Conservation (phyloP, 2,797 vertebrate genomes). For the Echiichthys vipera region DNA sequence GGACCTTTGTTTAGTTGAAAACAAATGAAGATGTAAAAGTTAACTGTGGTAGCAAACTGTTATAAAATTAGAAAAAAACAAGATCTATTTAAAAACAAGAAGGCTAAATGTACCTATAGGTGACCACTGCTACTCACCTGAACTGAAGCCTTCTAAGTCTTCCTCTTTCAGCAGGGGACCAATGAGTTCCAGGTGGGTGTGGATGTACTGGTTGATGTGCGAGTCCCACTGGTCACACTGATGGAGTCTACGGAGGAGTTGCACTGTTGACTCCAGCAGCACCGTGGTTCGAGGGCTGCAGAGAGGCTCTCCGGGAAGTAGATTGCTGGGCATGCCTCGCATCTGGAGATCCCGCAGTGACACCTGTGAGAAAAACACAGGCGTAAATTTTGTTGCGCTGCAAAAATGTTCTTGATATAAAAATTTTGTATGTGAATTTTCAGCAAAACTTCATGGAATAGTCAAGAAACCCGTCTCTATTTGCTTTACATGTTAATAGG, state of each 20-base stretch:
- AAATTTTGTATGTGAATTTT: not conserved
- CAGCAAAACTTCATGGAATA: not conserved
- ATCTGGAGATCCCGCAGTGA: constrained; percentile 86
- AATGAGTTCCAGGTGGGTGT: constrained; percentile 83
- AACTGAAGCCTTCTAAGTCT: constrained; percentile 48
- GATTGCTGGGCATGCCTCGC: constrained; percentile 86
- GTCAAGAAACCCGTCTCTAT: not conserved
- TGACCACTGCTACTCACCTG: constrained; percentile 58
- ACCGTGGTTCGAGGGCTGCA: constrained; percentile 85
- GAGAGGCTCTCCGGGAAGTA: constrained; percentile 86
- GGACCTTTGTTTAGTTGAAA: not conserved
- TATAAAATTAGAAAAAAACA: not conserved
- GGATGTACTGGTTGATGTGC: constrained; percentile 85
- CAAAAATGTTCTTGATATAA: not conserved
- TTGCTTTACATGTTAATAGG: not conserved
- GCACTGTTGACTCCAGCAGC: constrained; percentile 84
- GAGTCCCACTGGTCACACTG: constrained; percentile 82
- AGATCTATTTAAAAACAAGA: not conserved
- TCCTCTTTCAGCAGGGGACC: constrained; percentile 81
- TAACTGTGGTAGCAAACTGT: not conserved
- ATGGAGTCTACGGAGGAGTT: constrained; percentile 84
- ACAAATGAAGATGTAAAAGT: not conserved
- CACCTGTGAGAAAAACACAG: constrained; percentile 76
- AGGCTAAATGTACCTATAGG: not conserved
- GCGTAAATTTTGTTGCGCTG: not conserved